Base-by-base conservation (phyloP, 35 echinoderm and acorn worm species). In the Anneissia japonica region DNA sequence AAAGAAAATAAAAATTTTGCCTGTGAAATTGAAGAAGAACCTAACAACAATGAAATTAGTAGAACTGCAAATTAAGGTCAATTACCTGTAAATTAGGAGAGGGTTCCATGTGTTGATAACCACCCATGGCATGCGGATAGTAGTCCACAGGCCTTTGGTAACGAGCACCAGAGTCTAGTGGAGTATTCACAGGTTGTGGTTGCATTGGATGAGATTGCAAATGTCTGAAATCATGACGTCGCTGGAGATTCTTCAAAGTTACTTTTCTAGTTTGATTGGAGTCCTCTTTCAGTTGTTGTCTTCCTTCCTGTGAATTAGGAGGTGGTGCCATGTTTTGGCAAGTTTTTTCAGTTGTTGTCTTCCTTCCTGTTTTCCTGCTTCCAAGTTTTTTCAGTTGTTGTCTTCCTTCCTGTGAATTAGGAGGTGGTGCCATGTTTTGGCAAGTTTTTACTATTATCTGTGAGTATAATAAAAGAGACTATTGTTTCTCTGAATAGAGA, bases 341-440 rank as follows among this genome's bases (percentile, higher is more conserved):
- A n/a, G n/a, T n/a, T n/a, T n/a, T n/a, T n/a, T n/a, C n/a, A n/a
- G n/a, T n/a, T n/a, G n/a, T n/a, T n/a, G n/a, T n/a, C n/a, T n/a
- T n/a, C n/a, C n/a, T n/a, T n/a, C n/a, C n/a, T n/a, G n/a, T n/a
- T n/a, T n/a, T n/a, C n/a, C n/a, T n/a, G n/a, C n/a, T n/a, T n/a
- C n/a, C n/a, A n/a, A n/a, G n/a, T n/a, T 88, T 73, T 46, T 93
- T 79, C 39, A 88, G 36, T 40, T 84, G 80, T 55, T 93, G 36
- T 29, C 77, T 88, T 31, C 84, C 86, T 32, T 38, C 36, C 4
- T 28, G n/a, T n/a, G n/a, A n/a, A n/a, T n/a, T n/a, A n/a, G n/a
- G n/a, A n/a, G n/a, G n/a, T n/a, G n/a, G n/a, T n/a, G n/a, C n/a
- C n/a, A n/a, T n/a, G n/a, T n/a, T n/a, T n/a, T n/a, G n/a, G n/a